These are phyloP conservation scores for Euphysa ruthae DNA, from an alignment of 30 jellyfish, hydroid and myxozoan species.

Conservation along the genomic window DNA sequence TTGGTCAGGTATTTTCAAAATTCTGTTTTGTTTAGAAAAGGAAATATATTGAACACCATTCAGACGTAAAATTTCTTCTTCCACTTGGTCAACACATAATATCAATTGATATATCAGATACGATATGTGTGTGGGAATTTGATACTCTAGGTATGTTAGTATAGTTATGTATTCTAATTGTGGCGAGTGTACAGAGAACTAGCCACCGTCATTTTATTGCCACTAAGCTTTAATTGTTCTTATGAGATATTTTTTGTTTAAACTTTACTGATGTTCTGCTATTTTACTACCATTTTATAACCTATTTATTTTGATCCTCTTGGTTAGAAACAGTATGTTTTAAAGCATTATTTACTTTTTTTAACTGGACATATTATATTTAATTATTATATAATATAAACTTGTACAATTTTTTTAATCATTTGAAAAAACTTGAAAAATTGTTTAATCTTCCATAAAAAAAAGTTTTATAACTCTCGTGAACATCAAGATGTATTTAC, in stretches of 20 bases:
- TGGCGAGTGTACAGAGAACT: neutral
- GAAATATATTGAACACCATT: conserved; percentile 35
- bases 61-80: conserved; percentile 29
- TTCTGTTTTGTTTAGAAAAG: neutral
- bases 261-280: neutral
- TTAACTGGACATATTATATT: no score
- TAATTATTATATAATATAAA: no score
- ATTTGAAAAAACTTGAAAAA: no score
- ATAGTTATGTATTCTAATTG: neutral
- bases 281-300: neutral
- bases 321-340: no score
- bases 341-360: no score
- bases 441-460: no score
- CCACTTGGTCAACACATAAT: conserved; percentile 59
- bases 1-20: no score
- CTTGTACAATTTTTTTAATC: no score
- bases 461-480: no score
- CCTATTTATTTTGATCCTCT: neutral
- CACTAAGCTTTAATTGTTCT: no score
- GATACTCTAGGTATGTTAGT: conserved; percentile 43
- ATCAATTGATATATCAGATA: conserved; percentile 52
- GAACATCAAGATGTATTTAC: no score
- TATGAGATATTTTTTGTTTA: neutral
- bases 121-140: conserved; percentile 47
- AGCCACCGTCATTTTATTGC: no score